Base-by-base conservation (phyloP, 2,113 vertebrate genomes). In the Lasiurus cinereus region DNA sequence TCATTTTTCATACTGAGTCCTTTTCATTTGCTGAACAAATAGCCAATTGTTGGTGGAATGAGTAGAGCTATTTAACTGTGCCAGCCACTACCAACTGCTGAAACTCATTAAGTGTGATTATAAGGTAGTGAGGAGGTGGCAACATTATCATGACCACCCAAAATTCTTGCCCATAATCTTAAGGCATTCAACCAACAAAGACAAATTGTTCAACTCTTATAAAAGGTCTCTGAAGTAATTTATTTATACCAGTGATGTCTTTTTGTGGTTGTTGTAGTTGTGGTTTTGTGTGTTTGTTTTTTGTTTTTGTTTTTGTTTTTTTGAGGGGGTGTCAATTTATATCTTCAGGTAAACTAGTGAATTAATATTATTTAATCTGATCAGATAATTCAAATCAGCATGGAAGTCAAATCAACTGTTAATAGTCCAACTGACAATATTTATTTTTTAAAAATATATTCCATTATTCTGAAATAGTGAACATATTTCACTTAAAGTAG, bases 11-110 rank as follows among this genome's bases (percentile, higher is more conserved):
- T 54, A 80, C n/a, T 50, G 82, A 52, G 88, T 15, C 6, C 39
- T 43, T 94, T 91, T 73, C 67, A 52, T 74, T 96, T 97, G 13
- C 52, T 33, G 56, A 97, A 91, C 83, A 94, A 95, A 97, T 88
- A 89, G 39, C 21, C 82, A 84, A 1, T 90, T 95, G 74, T 83
- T 94, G 88, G 15, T 82, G 64, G n/a, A 82, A 22, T 14, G 83
- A 70, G 59, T 74, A 43, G 43, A 21, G 2, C 46, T 93, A 46
- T 96, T 87, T 59, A 95, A 48, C 69, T 78, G 27, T 90, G 78
- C 70, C 92, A 97, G 52, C 1, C 8, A 92, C 31, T 77, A 50
- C 77, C 95, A 79, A 80, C 69, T 96, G 80, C 91, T 77, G 59
- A 5, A 29, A 86, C 54, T 88, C 97, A 96, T 78, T 96, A 95